Conservation (phyloP, 23 tunicate species). For the Ascidia mentula region DNA sequence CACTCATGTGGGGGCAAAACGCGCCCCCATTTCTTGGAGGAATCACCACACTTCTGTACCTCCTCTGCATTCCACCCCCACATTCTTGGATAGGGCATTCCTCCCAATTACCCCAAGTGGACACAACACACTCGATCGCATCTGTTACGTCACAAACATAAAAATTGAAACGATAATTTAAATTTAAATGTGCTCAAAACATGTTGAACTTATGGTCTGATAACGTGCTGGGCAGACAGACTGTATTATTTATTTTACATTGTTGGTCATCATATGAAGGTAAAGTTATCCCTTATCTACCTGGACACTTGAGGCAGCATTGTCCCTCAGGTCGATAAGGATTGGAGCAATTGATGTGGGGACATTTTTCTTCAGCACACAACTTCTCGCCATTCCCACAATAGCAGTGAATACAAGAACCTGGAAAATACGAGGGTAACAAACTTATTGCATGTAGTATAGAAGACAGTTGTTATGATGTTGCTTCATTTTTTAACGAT, state of each 20-base stretch:
- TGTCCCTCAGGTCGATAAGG: slow-evolving; percentile 54
- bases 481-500: too few relatives aligned
- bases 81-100: slow-evolving; percentile 95
- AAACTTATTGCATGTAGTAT: too few relatives aligned
- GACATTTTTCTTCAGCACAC: slow-evolving; percentile 87
- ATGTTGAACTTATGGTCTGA: too few relatives aligned
- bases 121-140: slow-evolving; percentile 73
- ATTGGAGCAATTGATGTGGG: slow-evolving; percentile 74
- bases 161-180: too few relatives aligned
- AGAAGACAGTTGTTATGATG: too few relatives aligned
- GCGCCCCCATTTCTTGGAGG: slow-evolving; percentile 80
- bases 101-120: slow-evolving; percentile 86
- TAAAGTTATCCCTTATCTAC: too few relatives aligned
- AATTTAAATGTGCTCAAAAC: too few relatives aligned
- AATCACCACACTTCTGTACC: slow-evolving; percentile 68
- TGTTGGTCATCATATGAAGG: too few relatives aligned
- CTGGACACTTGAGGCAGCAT: slow-evolving; percentile 78
- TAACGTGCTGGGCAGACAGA: too few relatives aligned
- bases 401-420: slow-evolving; percentile 80
- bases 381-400: slow-evolving; percentile 73
- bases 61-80: slow-evolving; percentile 88
- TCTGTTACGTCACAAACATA: slow-evolving; percentile 33
- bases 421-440: too few relatives aligned
- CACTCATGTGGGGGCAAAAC: slow-evolving; percentile 93
- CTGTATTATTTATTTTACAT: too few relatives aligned